Evolutionary conservation across 2,888 invertebrate species (phyloP), one percentile per base, ranked within the genome.

Genomic region (Apamea monoglypha): DNA sequence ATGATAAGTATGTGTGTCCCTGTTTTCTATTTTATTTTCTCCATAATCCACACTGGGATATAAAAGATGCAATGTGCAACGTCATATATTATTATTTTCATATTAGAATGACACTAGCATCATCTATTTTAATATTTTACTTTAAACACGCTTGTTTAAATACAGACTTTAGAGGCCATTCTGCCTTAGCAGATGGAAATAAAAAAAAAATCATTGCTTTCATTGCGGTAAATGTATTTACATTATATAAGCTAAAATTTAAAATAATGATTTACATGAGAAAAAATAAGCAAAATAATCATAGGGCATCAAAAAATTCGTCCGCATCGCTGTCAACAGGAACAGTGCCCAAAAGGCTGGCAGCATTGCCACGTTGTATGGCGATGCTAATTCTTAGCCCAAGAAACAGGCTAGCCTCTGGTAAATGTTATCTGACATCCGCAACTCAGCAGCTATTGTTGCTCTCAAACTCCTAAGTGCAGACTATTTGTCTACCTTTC

Each of bases 141-240:
- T 5, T 32, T 16, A 25, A 29, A 50, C 0, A 70, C 12, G 29
- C 5, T 25, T 47, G 10, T 68, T 47, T 8, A 14, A 36, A 7
- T 66, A 1, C 36, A 47, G 12, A 6, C 12, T 47, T 68, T 32
- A 53, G 36, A 25, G 3, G 10, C 2, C 6, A 0, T 36, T 18
- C 1, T 25, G 10, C 2, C 0, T 10, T 3, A 70, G 8, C 25
- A 36, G 2, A 0, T 18, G 0, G 18, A 10, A 36, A 70, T 18
- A 0, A 10, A 25, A 18, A 12, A 0, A 1, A 1, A 25, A 4
- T 0, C 1, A 12, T n/a, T 12, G 6, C 6, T 4, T 71, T 18
- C 0, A 0, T 12, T 18, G 18, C n/a, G n/a, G n/a, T n/a, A n/a
- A n/a, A n/a, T n/a, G n/a, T n/a, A n/a, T n/a, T n/a, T n/a, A n/a